Conservation (phyloP, 2,113 vertebrate species). For the Pseudorhombus dupliciocellatus region DNA sequence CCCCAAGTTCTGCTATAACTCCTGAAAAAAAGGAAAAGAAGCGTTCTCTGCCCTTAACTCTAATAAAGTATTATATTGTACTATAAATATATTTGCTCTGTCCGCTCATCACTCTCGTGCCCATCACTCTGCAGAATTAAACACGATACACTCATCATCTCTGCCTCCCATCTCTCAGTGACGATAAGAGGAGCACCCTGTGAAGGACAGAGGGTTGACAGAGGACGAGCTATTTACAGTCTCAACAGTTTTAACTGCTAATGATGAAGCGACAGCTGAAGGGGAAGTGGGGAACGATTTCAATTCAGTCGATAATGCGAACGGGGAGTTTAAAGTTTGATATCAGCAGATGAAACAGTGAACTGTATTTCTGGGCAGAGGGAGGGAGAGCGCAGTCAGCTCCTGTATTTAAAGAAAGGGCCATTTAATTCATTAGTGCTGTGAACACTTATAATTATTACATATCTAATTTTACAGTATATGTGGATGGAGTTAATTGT, state of each 20-base stretch:
- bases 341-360: background rate
- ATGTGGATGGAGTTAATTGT: slow-evolving; percentile 46
- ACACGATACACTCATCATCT: background rate
- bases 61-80: background rate
- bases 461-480: slow-evolving; percentile 51
- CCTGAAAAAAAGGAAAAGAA: slow-evolving; percentile 1
- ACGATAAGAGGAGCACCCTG: background rate
- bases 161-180: background rate
- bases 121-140: background rate
- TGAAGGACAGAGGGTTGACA: background rate
- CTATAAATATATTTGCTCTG: slow-evolving; percentile 6
- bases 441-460: slow-evolving; percentile 29
- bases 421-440: slow-evolving; percentile 42
- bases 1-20: background rate
- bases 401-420: slow-evolving; percentile 30
- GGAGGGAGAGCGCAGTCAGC: too few relatives aligned
- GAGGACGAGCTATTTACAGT: slow-evolving; percentile 4
- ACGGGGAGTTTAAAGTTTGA: background rate
- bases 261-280: background rate
- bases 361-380: background rate
- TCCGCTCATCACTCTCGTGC: background rate
- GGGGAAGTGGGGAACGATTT: background rate
- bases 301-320: background rate
- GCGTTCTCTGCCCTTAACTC: background rate
- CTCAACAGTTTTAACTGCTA: background rate